Evolutionary conservation across 2,797 vertebrate genomes (phyloP), one percentile per base, ranked within the genome.

Genomic region (Buceros bicornis): DNA sequence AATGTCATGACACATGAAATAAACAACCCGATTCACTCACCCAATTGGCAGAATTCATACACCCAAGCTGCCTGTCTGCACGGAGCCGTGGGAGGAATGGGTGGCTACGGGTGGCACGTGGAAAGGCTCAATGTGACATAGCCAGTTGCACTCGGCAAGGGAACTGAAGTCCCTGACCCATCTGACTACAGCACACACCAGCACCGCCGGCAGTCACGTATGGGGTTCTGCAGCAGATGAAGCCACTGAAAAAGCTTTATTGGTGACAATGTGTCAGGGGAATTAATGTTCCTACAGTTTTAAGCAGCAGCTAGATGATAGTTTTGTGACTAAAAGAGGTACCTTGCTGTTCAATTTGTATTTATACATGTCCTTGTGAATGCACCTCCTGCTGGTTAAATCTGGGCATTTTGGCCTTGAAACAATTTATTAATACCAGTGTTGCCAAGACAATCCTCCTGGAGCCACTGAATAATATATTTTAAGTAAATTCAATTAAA

Each of bases 91-190:
- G 62, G 31, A 70, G 62, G 90, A 73, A 47, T 0, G 0, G 6
- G 4, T 71, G 64, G 15, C 33, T 58, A 28, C 0, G 3, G 48
- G 26, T 5, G 14, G 19, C 43, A 31, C 0, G 0, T 1, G 5
- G 43, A 89, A 51, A 6, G 31, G 25, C 62, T 40, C 58, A 3
- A 37, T 58, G 40, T 0, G 1, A 22, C 28, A 43, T 16, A 56
- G 53, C 26, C 40, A 11, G 18, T 40, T 76, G 13, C 11, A 1
- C 8, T n/a, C 33, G 26, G 25, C 31, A 53, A 65, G 50, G n/a
- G 33, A 42, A 22, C 57, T 53, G 24, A 67, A 37, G 42, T 8
- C 42, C 33, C 43, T 18, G 40, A 26, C 15, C 20, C 8, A 1
- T 8, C 35, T 21, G 14, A 22, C 11, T 5, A 21, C 43, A 7